Evolutionary conservation across 2,797 vertebrate genomes (phyloP).

Genomic region (Salmo trutta): DNA sequence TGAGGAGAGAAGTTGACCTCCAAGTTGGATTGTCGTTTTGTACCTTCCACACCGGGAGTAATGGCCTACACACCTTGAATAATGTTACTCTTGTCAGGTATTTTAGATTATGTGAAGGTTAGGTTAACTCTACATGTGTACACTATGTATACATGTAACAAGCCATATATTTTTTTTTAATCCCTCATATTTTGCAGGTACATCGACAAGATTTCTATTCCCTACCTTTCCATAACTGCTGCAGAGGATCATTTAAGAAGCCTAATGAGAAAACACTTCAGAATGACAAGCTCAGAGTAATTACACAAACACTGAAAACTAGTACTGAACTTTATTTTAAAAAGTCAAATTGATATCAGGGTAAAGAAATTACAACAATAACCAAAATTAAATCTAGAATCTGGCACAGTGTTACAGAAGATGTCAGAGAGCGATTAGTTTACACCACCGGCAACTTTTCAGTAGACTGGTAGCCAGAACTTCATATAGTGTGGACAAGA

Average conservation of each 20-base stretch:
- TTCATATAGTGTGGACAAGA: constrained; percentile 30
- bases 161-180: too few relatives aligned
- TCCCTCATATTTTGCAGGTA: too few relatives aligned
- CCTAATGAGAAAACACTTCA: background rate
- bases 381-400: constrained; percentile 30
- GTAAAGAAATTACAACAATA: constrained; percentile 44
- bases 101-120: background rate
- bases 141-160: too few relatives aligned
- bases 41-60: background rate
- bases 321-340: constrained; percentile 63
- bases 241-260: background rate
- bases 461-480: constrained; percentile 31
- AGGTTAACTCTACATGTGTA: background rate
- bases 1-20: constrained; percentile 46
- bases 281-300: constrained; percentile 7
- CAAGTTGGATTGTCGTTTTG: background rate
- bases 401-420: constrained; percentile 41
- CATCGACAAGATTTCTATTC: background rate
- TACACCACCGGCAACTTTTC: constrained; percentile 22
- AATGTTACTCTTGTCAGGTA: background rate
- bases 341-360: constrained; percentile 51
- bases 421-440: constrained; percentile 37
- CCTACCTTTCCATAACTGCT: background rate
- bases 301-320: constrained; percentile 23
- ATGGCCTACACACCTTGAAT: background rate